Conservation (phyloP, 64 coral and sea anemone species). For the Stichodactyla mertensii region DNA sequence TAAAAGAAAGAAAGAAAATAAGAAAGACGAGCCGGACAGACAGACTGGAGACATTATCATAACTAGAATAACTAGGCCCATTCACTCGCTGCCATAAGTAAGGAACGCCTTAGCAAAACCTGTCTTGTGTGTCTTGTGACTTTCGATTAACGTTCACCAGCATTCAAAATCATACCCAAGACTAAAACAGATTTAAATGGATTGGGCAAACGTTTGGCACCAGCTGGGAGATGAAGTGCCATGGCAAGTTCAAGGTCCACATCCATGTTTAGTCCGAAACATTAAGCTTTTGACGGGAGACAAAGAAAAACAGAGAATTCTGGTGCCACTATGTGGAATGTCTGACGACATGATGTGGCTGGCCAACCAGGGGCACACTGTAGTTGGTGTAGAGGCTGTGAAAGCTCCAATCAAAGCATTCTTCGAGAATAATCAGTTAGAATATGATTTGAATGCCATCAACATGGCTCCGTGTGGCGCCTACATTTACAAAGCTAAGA, state of each 20-base stretch:
- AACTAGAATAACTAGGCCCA: not conserved
- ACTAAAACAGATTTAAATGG: not conserved
- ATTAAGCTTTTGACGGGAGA: slow-evolving; percentile 23
- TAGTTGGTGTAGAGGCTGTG: slow-evolving; percentile 56
- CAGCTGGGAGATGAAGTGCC: slow-evolving; percentile 4
- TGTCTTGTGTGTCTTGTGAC: not conserved
- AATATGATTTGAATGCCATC: slow-evolving; percentile 26
- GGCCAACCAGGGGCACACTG: slow-evolving; percentile 61
- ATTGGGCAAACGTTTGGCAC: not conserved
- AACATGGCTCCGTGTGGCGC: slow-evolving; percentile 15
- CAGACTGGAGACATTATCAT: too few species aligned
- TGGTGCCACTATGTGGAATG: slow-evolving; percentile 76
- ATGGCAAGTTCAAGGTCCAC: not conserved
- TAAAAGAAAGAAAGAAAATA: too few species aligned
- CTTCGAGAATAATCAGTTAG: slow-evolving; percentile 53
- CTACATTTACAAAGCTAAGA: slow-evolving; percentile 44
- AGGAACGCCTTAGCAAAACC: not conserved
- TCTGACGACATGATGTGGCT: slow-evolving; percentile 70
- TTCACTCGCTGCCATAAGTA: not conserved
- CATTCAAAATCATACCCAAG: not conserved
- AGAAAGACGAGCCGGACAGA: too few species aligned
- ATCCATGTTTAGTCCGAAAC: not conserved
- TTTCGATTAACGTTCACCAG: not conserved
- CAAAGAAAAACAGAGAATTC: slow-evolving; percentile 32
- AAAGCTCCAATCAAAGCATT: slow-evolving; percentile 49